These are phyloP conservation scores for Stigmatopora nigra DNA, from an alignment of 2,113 vertebrate species.

Conservation along the genomic window DNA sequence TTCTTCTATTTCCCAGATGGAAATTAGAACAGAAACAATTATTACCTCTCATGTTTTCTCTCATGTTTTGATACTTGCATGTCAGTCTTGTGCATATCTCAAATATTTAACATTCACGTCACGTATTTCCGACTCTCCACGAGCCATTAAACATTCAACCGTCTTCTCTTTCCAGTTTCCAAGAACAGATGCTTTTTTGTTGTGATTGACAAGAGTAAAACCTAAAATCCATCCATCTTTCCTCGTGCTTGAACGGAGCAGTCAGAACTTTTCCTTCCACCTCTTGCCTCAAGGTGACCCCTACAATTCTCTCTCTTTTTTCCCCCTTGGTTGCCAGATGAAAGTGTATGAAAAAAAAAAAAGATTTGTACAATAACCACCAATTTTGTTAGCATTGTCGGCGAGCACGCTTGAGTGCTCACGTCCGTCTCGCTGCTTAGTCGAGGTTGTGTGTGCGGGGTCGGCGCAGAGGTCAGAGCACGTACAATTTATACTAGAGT, in stretches of 20 bases:
- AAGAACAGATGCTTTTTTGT: slow-evolving; percentile 10
- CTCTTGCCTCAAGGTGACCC: slow-evolving; percentile 38
- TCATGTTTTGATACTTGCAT: background rate
- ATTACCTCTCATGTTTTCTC: no score
- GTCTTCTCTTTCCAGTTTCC: slow-evolving; percentile 10
- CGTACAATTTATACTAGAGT: slow-evolving; percentile 28
- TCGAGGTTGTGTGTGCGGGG: slow-evolving; percentile 11
- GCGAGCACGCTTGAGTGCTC: slow-evolving; percentile 38
- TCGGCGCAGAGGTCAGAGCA: slow-evolving; percentile 44
- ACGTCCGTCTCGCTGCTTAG: slow-evolving; percentile 41
- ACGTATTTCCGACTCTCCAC: slow-evolving; percentile 6
- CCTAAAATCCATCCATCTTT: background rate
- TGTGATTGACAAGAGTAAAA: slow-evolving; percentile 9
- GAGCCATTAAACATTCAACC: slow-evolving; percentile 34
- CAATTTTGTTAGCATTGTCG: slow-evolving; percentile 30
- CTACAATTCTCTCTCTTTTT: no score
- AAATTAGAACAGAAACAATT: background rate
- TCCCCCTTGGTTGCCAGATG: background rate
- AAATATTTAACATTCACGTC: background rate
- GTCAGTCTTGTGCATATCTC: background rate
- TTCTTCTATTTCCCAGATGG: background rate
- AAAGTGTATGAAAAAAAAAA: slow-evolving; percentile 24
- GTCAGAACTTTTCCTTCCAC: slow-evolving; percentile 14
- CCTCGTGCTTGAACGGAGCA: background rate
- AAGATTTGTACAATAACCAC: slow-evolving; percentile 30